Percentiles rank a stretch among this genome's conserved stretches.
Evolutionary conservation across 2,888 invertebrate genomes (phyloP).

Genomic region (Stegophylla sp.): DNA sequence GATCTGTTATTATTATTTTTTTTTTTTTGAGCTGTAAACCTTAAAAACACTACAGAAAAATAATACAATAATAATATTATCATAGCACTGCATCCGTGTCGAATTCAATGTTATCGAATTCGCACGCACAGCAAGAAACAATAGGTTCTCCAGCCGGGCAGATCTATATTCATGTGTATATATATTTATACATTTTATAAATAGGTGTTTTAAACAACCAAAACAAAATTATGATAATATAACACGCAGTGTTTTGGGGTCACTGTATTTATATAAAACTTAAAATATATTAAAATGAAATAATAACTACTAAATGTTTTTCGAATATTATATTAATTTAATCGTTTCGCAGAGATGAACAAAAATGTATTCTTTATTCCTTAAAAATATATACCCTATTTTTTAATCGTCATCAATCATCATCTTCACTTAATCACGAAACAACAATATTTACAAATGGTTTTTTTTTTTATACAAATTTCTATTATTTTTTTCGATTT

Average conservation of each 20-base stretch:
- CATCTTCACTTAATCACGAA: constrained; percentile 52
- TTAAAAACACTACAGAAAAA: constrained; percentile 30
- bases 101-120: constrained; percentile 30
- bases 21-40: constrained; percentile 49
- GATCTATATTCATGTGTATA: neutral
- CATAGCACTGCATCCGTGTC: constrained; percentile 24
- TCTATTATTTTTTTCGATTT: neutral
- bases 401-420: constrained; percentile 10
- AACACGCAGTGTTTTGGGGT: neutral
- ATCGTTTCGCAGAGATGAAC: constrained; percentile 4
- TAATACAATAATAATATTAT: constrained; percentile 40
- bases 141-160: neutral
- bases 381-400: constrained; percentile 58
- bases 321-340: neutral
- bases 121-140: constrained; percentile 19
- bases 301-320: constrained; percentile 21
- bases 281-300: constrained; percentile 29
- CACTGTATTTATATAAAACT: constrained; percentile 10
- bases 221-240: constrained; percentile 13
- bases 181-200: neutral
- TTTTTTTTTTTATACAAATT: constrained; percentile 11
- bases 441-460: constrained; percentile 52
- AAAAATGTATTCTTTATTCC: constrained; percentile 12
- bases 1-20: constrained; percentile 7
- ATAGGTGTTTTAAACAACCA: constrained; percentile 19